Base-by-base conservation (phyloP, 1,140 invertebrate genomes). In the Fragariocoptes setiger region DNA sequence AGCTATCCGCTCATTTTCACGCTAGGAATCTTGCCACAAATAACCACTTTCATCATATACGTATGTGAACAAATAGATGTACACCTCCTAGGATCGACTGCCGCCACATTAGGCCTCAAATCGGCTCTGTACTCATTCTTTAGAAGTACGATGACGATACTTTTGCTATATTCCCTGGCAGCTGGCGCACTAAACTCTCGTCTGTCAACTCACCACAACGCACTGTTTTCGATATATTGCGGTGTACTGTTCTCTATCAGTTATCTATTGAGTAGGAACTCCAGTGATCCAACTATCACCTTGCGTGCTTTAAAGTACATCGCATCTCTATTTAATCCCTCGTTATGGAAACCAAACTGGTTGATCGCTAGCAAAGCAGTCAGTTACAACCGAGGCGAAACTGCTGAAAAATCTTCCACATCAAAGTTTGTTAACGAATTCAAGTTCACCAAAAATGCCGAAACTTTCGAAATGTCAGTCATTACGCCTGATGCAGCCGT, bases 1-100 rank as follows among this genome's bases (percentile, higher is more conserved):
- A 77, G 71, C 63, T 85, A 94, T 55, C 86, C 86, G 1, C 50
- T 94, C 16, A 65, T 86, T 18, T 94, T 92, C 60, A 85, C 76
- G 42, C 62, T 94, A 38, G 90, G 86, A 2, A 61, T 97, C 3
- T 78, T 92, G 52, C 85, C 86, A 8, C 86, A 92, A 63, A 74
- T 95, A 21, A 92, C 90, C 52, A 97, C 88, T 1, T 88, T 94
- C 55, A 55, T 75, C 2, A 83, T 92, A 74, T 90, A 90, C 56
- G 55, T 86, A 12, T 65, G 88, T 46, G 86, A 95, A 58, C 67
- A 71, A 59, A 62, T 90, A 14, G 90, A 97, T 51, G 92, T 95
- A 62, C 83, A 95, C 59, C 52, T 90, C 1, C 95, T 97, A 59
- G 90, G 90, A 18, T 90, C 88, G 3, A 97, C 83, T 40, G 43